phyloP scores from a whole-genome alignment of 2,113 vertebrate genomes.

The Phrynosoma platyrhinos region DNA sequence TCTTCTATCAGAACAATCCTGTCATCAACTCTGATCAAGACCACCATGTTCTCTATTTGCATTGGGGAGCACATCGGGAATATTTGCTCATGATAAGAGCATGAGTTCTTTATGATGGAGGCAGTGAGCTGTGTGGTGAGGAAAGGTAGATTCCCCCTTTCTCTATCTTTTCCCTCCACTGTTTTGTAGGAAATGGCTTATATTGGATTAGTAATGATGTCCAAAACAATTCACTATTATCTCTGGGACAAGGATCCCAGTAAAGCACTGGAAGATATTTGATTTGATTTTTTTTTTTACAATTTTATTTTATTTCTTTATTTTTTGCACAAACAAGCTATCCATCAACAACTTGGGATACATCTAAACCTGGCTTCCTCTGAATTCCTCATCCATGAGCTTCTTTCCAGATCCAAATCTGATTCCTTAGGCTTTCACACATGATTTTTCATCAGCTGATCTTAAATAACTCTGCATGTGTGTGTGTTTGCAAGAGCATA shows the following conservation, averaged over 20 bases:
- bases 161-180: background rate
- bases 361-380: no score
- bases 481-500: background rate
- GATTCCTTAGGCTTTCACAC: constrained; percentile 56
- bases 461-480: constrained; percentile 32
- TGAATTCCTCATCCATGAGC: background rate
- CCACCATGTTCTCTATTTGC: background rate
- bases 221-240: background rate
- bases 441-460: constrained; percentile 47
- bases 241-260: background rate
- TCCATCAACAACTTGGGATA: background rate
- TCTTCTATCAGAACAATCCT: background rate
- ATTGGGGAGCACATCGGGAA: no score
- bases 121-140: no score
- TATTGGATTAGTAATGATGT: background rate
- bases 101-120: no score
- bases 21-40: background rate
- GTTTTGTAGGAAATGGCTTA: background rate
- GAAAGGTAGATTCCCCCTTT: background rate
- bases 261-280: background rate
- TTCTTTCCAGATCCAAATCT: constrained; percentile 56
- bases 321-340: background rate
- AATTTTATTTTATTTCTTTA: background rate
- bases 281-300: background rate
- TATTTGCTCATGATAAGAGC: background rate